Evolutionary conservation across 2,888 invertebrate genomes (phyloP).

Genomic region (Drosophila kambysellisi): DNA sequence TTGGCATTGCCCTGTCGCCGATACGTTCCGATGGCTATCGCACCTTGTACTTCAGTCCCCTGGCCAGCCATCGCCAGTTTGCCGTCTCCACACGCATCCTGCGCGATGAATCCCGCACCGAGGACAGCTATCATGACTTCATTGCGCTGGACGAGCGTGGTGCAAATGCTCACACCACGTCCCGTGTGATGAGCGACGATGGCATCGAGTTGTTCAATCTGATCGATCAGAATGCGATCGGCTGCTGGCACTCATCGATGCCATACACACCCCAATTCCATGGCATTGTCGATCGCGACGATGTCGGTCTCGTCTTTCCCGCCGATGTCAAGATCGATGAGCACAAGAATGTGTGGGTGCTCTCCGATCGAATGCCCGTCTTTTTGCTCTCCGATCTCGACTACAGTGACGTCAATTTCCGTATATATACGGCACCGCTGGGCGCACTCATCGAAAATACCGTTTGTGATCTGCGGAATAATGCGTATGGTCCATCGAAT

Average conservation of each 20-base stretch:
- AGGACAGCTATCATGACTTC: constrained; percentile 90
- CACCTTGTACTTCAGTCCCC: constrained; percentile 91
- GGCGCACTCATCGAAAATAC: constrained; percentile 89
- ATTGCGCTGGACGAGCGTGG: constrained; percentile 88
- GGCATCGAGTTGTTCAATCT: constrained; percentile 92
- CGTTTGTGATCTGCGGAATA: constrained; percentile 88
- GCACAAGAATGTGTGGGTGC: constrained; percentile 90
- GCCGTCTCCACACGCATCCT: constrained; percentile 91
- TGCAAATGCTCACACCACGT: constrained; percentile 89
- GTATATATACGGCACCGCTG: constrained; percentile 90
- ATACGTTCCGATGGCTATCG: constrained; percentile 89
- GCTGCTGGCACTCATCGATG: constrained; percentile 91
- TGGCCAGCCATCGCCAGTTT: constrained; percentile 92
- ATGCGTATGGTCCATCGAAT: constrained; percentile 77
- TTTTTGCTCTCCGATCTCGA: constrained; percentile 90
- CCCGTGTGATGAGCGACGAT: constrained; percentile 90
- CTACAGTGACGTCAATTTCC: constrained; percentile 91
- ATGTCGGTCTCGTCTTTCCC: constrained; percentile 91
- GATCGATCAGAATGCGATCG: constrained; percentile 92
- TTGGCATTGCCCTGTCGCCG: constrained; percentile 91
- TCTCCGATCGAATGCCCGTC: constrained; percentile 93
- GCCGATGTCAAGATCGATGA: constrained; percentile 92
- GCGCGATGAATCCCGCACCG: constrained; percentile 89
- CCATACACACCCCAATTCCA: constrained; percentile 89
- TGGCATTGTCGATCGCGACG: constrained; percentile 90